Evolutionary conservation across 2,888 invertebrate species (phyloP).

Genomic region (Petrolisthes cinctipes): DNA sequence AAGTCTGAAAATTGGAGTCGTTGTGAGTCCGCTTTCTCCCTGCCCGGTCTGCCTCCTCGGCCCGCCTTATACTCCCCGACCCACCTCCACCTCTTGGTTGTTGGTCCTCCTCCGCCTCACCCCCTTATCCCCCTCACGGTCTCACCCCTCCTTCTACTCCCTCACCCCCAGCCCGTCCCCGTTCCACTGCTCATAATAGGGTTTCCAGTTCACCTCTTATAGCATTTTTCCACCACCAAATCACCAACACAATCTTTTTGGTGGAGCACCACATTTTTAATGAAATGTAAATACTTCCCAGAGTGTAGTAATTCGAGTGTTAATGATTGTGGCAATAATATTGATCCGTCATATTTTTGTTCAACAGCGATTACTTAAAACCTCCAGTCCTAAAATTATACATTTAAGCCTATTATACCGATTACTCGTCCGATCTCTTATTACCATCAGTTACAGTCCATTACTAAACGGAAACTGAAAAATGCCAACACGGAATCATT

Average conservation of each 20-base stretch:
- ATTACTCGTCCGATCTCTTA: too few relatives aligned
- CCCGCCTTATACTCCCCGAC: neutral
- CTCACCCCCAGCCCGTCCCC: neutral
- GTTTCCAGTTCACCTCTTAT: neutral
- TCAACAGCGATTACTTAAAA: too few relatives aligned
- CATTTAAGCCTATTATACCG: too few relatives aligned
- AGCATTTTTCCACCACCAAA: neutral
- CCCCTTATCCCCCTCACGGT: neutral
- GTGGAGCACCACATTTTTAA: neutral
- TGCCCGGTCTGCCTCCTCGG: neutral
- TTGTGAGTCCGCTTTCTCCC: neutral
- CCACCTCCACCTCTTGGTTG: neutral
- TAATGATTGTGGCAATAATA: too few relatives aligned
- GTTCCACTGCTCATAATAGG: neutral
- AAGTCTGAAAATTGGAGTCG: neutral
- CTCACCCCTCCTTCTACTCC: neutral
- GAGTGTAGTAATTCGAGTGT: too few relatives aligned
- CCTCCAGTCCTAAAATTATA: too few relatives aligned
- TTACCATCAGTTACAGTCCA: too few relatives aligned
- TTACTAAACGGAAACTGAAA: too few relatives aligned
- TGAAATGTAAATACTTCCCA: too few relatives aligned
- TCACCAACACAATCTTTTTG: neutral
- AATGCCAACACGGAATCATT: too few relatives aligned
- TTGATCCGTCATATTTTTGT: too few relatives aligned
- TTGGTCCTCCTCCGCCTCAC: neutral